Evolutionary conservation across 2,888 invertebrate genomes (phyloP), one percentile per base, ranked within the genome.

Genomic region (Eucera pruinosa): DNA sequence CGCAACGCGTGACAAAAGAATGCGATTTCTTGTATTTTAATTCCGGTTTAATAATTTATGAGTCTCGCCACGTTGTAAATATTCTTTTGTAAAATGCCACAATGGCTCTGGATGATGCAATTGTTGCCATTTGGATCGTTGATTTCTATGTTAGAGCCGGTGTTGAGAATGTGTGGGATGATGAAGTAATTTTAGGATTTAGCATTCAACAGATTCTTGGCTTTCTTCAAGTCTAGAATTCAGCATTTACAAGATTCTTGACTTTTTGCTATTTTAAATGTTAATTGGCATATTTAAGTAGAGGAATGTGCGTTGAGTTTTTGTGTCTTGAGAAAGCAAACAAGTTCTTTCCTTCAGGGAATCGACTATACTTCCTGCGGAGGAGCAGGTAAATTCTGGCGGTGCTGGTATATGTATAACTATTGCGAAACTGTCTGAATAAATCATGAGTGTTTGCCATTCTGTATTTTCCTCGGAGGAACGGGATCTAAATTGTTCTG

Each of bases 1-100:
- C 4, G 7, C 33, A 7, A 5, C 33, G 33, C 33, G 33, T 5
- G 3, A 33, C 33, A 7, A 7, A 3, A 33, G 33, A 3, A 33
- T 30, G 20, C 54, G 20, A 43, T 54, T 52, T 48, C 39, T 33
- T 33, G 47, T 30, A 25, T 55, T 61, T 61, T 61, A 60, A 41
- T 55, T 45, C 39, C 48, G 47, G 41, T 23, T 47, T 23, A 13
- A 54, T 72, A 33, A 65, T 47, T 60, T 23, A 43, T 41, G 41
- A n/a, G 5, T 25, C n/a, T 20, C 18, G n/a, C 11, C 7, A 18
- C 30, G 7, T 15, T 20, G 27, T 47, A 27, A 39, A 47, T 36
- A 47, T 33, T n/a, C 11, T 39, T 13, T 6, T 20, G 50, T 60
- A 52, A 61, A 45, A 61, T 54, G 45, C 36, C 41, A 27, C 47